Conservation (phyloP, 2,888 invertebrate genomes). For the Baronia brevicornis region DNA sequence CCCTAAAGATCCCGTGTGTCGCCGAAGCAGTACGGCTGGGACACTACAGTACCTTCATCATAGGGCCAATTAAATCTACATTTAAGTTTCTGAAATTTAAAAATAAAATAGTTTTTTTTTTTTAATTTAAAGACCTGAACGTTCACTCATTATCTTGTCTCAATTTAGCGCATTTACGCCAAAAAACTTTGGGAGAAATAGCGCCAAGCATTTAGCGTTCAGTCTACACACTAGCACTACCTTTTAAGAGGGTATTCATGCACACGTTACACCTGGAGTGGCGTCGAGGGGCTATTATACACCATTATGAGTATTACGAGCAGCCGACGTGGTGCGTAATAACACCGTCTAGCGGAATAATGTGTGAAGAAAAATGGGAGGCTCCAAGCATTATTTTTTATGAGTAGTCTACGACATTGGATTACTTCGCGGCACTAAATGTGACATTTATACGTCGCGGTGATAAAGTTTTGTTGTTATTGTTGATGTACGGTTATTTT, state of each 20-base stretch:
- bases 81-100: no score
- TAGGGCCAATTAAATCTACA: no score
- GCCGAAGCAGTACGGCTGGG: no score
- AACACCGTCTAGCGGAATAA: conserved; percentile 31
- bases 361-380: conserved; percentile 34
- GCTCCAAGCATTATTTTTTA: conserved; percentile 10
- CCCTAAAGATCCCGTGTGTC: no score
- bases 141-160: conserved; percentile 12
- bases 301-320: conserved; percentile 26
- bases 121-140: no score
- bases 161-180: conserved; percentile 7
- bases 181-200: conserved; percentile 10
- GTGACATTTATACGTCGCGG: conserved; percentile 2
- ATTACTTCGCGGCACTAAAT: conserved; percentile 4
- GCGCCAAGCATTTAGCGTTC: conserved; percentile 14
- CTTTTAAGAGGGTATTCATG: conserved; percentile 30
- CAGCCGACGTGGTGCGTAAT: conserved; percentile 25
- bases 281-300: conserved; percentile 34
- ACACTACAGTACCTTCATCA: no score
- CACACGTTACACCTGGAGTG: conserved; percentile 32
- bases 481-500: conserved; percentile 5
- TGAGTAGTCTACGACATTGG: no score
- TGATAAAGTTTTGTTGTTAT: conserved; percentile 8
- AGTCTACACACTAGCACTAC: conserved; percentile 25
- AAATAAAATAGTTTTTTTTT: no score